These are phyloP conservation scores for Axinella damicornis DNA, from an alignment of 37 sponge, comb jelly and placozoan genomes.

Conservation along the genomic window DNA sequence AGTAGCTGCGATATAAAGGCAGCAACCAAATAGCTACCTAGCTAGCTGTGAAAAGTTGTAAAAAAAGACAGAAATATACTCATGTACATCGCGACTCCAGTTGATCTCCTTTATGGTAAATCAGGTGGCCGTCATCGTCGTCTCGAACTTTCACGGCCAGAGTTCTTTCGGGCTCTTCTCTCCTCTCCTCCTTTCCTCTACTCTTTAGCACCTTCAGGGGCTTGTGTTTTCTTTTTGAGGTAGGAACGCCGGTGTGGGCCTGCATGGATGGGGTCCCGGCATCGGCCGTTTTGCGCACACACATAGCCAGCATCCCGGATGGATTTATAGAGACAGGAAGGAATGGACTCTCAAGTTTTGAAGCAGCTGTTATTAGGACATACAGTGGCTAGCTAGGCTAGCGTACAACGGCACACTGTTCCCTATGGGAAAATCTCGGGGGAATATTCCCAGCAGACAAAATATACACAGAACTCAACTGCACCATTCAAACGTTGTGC, in stretches of 20 bases:
- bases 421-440: background rate
- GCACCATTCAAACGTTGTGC: background rate
- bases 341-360: slow-evolving; percentile 10
- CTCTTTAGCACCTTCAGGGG: slow-evolving; percentile 23
- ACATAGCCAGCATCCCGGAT: slow-evolving; percentile 76
- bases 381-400: too few relatives aligned
- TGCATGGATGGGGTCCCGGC: slow-evolving; percentile 35
- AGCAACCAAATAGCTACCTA: too few relatives aligned
- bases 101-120: slow-evolving; percentile 84
- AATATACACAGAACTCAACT: background rate
- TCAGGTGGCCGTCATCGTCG: slow-evolving; percentile 91
- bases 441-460: background rate
- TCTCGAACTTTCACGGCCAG: slow-evolving; percentile 68
- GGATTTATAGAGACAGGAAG: slow-evolving; percentile 1
- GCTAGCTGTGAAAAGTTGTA: too few relatives aligned
- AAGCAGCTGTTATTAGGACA: background rate
- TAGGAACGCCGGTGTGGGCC: slow-evolving; percentile 17
- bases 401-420: too few relatives aligned
- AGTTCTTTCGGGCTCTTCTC: background rate
- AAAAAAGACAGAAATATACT: background rate
- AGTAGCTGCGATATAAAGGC: too few relatives aligned
- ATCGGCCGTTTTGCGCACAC: slow-evolving; percentile 77
- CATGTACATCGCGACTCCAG: slow-evolving; percentile 81
- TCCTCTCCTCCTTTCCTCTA: slow-evolving; percentile 14
- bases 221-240: slow-evolving; percentile 27